These are phyloP conservation scores for Allobates femoralis DNA, from an alignment of 2,797 vertebrate species.

Conservation along the genomic window DNA sequence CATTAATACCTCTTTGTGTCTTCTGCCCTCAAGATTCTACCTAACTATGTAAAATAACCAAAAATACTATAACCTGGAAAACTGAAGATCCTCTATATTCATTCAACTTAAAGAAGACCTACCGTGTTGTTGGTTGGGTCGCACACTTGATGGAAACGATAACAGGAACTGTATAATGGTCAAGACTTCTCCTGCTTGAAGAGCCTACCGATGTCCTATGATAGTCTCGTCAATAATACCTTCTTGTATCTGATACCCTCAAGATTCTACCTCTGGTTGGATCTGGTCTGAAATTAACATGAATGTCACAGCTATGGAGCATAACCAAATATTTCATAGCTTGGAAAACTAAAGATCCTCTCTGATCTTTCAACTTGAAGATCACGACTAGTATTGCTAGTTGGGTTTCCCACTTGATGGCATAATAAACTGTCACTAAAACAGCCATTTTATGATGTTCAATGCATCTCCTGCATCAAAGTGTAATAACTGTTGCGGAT, in stretches of 20 bases:
- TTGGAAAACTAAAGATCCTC: not conserved
- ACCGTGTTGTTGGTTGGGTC: too few relatives aligned
- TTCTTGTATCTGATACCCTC: too few relatives aligned
- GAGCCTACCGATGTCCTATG: not conserved
- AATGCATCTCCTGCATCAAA: not conserved
- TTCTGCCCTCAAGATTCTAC: too few relatives aligned
- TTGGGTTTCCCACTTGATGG: too few relatives aligned
- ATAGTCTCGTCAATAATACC: not conserved
- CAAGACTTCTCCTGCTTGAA: not conserved
- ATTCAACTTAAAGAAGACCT: not conserved
- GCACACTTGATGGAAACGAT: too few relatives aligned
- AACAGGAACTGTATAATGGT: not conserved
- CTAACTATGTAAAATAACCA: not conserved
- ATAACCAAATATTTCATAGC: not conserved
- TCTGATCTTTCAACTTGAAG: not conserved
- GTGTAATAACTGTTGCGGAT: too few relatives aligned
- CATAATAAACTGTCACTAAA: too few relatives aligned
- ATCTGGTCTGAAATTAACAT: not conserved
- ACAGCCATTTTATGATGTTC: not conserved
- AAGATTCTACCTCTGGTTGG: not conserved
- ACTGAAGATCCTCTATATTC: not conserved
- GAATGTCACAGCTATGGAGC: not conserved
- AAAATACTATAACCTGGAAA: not conserved
- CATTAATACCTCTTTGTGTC: too few relatives aligned
- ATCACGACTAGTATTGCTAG: too few relatives aligned